Evolutionary conservation across 2,888 invertebrate genomes (phyloP), one percentile per base, ranked within the genome.

Genomic region (Hemithea aestivaria): DNA sequence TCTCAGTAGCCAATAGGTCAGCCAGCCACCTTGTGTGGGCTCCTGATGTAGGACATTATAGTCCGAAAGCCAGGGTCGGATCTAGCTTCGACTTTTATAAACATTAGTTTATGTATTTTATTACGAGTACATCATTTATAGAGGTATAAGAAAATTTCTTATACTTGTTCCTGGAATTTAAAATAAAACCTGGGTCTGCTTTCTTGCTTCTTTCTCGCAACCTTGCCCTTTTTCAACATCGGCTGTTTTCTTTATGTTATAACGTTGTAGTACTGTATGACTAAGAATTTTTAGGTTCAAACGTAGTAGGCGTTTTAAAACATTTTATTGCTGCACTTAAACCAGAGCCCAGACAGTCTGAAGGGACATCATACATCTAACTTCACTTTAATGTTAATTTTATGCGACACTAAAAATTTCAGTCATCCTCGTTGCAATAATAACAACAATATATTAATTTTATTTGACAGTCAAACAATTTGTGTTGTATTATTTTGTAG

Each of bases 391-490:
- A 67, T 62, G 55, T 55, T 67, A 48, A 66, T 62, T 60, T 66
- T 67, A 66, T 67, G 60, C 56, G 54, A 51, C 58, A 47, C 27
- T 60, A 55, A 65, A 62, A 54, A 56, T 61, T 58, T 58, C 51
- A 51, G 56, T 49, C 55, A 57, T 41, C 40, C 37, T 55, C 54
- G 48, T 58, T 54, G 55, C 50, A 46, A 45, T 44, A 53, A 54
- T 50, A 58, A 55, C 52, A 53, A 53, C 54, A 48, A 43, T 48
- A 59, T 56, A 52, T 64, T 56, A 51, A 51, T 53, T 61, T 62
- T 60, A 62, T 66, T 57, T 62, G 55, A 48, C 51, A 42, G 33
- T 22, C 1, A 27, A 29, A 33, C 22, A 36, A 36, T 29, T 10
- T 32, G 5, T 32, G 9, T 24, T 7, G 10, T 12, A 28, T 8